Evolutionary conservation across 2,113 vertebrate genomes (phyloP), one percentile per base, ranked within the genome.

Genomic region (Percopsis transmontana): DNA sequence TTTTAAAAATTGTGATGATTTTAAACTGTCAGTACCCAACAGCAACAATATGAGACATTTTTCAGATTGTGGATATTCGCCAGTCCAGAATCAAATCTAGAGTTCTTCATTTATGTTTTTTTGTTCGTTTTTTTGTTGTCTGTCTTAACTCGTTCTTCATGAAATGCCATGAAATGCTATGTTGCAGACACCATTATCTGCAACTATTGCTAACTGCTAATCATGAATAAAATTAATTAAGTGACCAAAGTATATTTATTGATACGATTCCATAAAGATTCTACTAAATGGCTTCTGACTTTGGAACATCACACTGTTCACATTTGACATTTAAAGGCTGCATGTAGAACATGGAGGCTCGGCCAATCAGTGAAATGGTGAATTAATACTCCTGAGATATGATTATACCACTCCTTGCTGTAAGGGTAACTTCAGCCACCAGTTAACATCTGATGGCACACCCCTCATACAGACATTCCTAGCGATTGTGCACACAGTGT

Each of bases 181-280:
- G 33, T 62, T 73, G 79, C 75, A 70, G 82, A 77, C 61, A 47
- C 69, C 63, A 67, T 72, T 76, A 77, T 80, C 72, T 67, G 39
- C 82, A 53, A 62, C 79, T 62, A 73, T 62, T 73, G 70, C 80
- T 70, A 83, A 81, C 59, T 74, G 69, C 74, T 85, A 76, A 84
- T 79, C 68, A 68, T 64, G 58, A 89, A 80, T 88, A 86, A 83
- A 83, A 82, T 71, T 56, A 63, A 62, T 33, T 59, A 85, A 87
- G 80, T 84, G 90, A 91, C 85, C 90, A 91, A 90, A 91, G 80
- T 77, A 71, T 89, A 90, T 88, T 89, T 87, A 91, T 90, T 85
- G 79, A 77, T 66, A 79, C 62, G 58, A 42, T 77, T 80, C 72
- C 71, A 68, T 77, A 58, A 71, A 72, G 54, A 56, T 45, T 19